Conservation (phyloP, 2,888 invertebrate genomes). For the Baronia brevicornis region DNA sequence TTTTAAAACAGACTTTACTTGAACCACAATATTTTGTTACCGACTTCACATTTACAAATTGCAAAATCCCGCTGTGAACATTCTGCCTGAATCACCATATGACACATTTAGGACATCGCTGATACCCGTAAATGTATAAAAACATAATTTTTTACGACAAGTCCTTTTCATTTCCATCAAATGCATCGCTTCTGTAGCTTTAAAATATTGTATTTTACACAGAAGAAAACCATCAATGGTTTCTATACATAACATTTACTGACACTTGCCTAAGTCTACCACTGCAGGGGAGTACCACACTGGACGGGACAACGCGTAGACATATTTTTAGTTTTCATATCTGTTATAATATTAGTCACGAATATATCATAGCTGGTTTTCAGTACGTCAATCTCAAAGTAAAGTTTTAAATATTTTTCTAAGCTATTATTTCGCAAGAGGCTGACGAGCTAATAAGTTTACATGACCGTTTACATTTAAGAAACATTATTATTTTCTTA, state of each 20-base stretch:
- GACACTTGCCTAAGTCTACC: conserved; percentile 17
- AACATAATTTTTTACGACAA: conserved; percentile 15
- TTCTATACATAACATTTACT: conserved; percentile 9
- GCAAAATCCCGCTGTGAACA: conserved; percentile 33
- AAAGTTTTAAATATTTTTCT: conserved; percentile 11
- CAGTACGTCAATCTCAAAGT: conserved; percentile 16
- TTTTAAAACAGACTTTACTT: background rate
- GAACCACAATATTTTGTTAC: conserved; percentile 2
- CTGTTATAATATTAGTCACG: conserved; percentile 52
- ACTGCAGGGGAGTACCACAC: conserved; percentile 36
- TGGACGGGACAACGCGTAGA: conserved; percentile 46
- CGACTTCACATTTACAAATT: conserved; percentile 16
- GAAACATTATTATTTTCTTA: no score
- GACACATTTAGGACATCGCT: conserved; percentile 59
- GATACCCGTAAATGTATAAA: conserved; percentile 29
- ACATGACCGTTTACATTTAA: no score
- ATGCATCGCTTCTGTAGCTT: conserved; percentile 16
- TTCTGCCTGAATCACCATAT: conserved; percentile 46
- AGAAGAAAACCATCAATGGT: conserved; percentile 5
- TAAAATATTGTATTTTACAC: background rate
- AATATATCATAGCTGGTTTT: conserved; percentile 28
- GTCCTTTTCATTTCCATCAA: background rate
- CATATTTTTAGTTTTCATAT: conserved; percentile 53
- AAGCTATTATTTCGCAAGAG: conserved; percentile 6
- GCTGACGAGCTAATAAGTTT: no score